Base-by-base conservation (phyloP, 2,113 vertebrate species). In the Aegotheles bennettii region DNA sequence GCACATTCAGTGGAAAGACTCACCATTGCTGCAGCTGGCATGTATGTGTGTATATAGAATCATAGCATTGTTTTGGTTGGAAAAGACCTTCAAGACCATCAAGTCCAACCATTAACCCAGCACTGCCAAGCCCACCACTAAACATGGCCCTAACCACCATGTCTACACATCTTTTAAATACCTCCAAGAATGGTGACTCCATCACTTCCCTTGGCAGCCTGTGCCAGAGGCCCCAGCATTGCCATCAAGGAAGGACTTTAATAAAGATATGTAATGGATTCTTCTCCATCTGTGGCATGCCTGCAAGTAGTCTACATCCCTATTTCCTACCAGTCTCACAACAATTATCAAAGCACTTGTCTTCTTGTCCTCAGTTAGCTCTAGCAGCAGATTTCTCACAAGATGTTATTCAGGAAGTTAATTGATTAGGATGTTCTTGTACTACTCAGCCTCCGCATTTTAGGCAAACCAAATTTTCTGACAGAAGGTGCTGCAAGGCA, bases 401-500 rank as follows among this genome's bases (percentile, higher is more conserved):
- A 87, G 84, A 90, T 88, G 78, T 67, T 92, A 40, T 15, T 80
- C 64, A 63, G 53, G 76, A 93, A 74, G 48, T 74, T 90, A 74
- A 87, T 51, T 71, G 64, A 81, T 36, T 75, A 48, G 43, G 28
- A 78, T 90, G 53, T 61, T 92, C 85, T 68, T 74, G 63, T 78
- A 29, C 60, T 54, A 6, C 11, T 93, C 79, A 89, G 83, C 51
- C 92, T 81, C 85, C 7, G 0, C 8, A 2, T 23, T 69, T 77
- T 4, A 92, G 51, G 45, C 36, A 56, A 88, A 84, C 16, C 19
- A 59, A 26, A 70, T 59, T 64, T 69, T 79, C 47, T 43, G 50
- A 84, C 90, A 90, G 92, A 78, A 93, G 87, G 29, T 67, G 38
- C n/a, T 96, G 35, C 33, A 80, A 86, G 64, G 68, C 63, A 93